phyloP scores from a whole-genome alignment of 2,113 vertebrate genomes.

The Scalopus aquaticus region DNA sequence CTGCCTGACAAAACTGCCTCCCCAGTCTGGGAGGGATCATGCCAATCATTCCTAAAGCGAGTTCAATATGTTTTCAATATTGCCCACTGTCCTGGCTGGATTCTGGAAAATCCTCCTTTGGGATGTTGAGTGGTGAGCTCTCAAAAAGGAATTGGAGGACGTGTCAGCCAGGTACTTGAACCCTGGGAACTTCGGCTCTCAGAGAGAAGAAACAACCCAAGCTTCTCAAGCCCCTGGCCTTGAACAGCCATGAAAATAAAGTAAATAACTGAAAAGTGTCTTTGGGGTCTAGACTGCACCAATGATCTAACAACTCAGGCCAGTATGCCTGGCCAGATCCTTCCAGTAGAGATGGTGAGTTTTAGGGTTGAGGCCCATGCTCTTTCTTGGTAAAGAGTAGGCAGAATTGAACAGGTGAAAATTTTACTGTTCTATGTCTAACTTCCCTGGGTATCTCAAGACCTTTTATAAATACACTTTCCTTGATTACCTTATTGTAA shows the following conservation, averaged over 20 bases:
- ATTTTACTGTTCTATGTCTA: background rate
- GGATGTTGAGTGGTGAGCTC: conserved; percentile 13
- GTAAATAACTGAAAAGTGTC: background rate
- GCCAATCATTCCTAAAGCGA: conserved; percentile 14
- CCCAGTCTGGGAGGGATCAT: background rate
- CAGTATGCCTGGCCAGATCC: background rate
- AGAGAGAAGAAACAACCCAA: background rate
- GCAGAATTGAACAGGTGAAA: background rate
- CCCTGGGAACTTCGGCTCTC: background rate
- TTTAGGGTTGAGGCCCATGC: rapidly evolving
- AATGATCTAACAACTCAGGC: background rate
- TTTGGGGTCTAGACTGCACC: background rate
- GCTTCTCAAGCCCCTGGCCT: background rate
- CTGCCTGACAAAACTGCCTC: background rate
- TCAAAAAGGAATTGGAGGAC: background rate
- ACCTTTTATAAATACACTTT: background rate
- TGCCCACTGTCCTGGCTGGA: background rate
- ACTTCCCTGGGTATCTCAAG: background rate
- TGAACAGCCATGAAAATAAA: background rate
- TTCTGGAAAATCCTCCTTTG: conserved; percentile 1
- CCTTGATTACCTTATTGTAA: background rate
- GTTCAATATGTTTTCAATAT: conserved; percentile 37
- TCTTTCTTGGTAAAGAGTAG: background rate
- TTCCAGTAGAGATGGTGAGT: background rate
- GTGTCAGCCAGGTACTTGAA: background rate